Conservation (phyloP, 2,113 vertebrate genomes). For the Todiramphus chloris region DNA sequence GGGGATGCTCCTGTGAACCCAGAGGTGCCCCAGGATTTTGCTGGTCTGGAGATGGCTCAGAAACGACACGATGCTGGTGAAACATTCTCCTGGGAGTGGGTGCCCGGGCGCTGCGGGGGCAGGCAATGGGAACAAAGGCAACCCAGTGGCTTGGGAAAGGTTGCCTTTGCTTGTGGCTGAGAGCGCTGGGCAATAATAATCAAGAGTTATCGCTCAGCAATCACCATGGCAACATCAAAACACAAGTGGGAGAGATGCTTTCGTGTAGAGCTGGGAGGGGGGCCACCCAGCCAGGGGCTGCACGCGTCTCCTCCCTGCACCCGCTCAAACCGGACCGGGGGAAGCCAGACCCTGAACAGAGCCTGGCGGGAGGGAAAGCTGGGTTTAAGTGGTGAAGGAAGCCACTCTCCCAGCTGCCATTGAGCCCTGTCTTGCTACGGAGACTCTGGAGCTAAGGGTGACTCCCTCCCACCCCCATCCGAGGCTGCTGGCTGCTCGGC, state of each 20-base stretch:
- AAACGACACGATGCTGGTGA: rapidly evolving
- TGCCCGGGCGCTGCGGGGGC: neutral
- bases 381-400: neutral
- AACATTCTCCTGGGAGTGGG: rapidly evolving
- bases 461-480: rapidly evolving
- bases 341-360: neutral
- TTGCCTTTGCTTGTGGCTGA: constrained; percentile 34
- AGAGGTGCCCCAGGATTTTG: neutral
- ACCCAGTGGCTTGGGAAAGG: neutral
- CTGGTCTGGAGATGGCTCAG: neutral
- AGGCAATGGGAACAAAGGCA: neutral
- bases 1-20: rapidly evolving
- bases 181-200: constrained; percentile 71
- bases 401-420: neutral
- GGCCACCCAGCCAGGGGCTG: neutral
- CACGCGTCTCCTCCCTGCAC: neutral
- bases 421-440: neutral
- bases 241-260: constrained; percentile 70
- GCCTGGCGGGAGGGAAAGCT: neutral
- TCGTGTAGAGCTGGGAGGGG: neutral
- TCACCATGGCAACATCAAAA: constrained; percentile 79
- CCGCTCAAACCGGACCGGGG: neutral
- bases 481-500: neutral
- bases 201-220: constrained; percentile 71
- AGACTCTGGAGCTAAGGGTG: rapidly evolving